These are phyloP conservation scores for Microchrysa polita DNA, from an alignment of 2,888 invertebrate genomes.

Conservation along the genomic window DNA sequence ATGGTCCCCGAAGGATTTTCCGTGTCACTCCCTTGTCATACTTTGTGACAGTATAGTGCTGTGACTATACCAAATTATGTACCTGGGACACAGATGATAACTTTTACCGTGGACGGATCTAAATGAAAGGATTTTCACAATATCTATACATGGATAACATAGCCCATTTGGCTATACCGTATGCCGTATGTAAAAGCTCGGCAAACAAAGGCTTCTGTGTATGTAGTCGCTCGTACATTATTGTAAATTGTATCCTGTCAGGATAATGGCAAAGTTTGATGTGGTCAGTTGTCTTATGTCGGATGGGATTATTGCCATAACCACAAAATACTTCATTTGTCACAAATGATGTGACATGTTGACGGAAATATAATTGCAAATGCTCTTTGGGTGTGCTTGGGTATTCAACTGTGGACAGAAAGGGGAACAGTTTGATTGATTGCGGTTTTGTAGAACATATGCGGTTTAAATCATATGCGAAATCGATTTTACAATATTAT, in stretches of 20 bases:
- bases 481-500: too few species aligned
- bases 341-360: slow-evolving; percentile 25
- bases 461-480: too few species aligned
- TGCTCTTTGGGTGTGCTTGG: too few species aligned
- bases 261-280: not conserved
- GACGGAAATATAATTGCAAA: slow-evolving; percentile 9
- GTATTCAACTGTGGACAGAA: too few species aligned
- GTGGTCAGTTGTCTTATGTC: slow-evolving; percentile 23
- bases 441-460: too few species aligned
- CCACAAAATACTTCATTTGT: slow-evolving; percentile 44
- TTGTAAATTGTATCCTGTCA: slow-evolving; percentile 27
- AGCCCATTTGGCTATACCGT: not conserved
- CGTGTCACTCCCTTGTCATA: slow-evolving; percentile 27
- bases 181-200: too few species aligned
- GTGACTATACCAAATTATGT: too few species aligned
- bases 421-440: too few species aligned
- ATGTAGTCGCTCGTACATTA: too few species aligned
- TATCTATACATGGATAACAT: not conserved
- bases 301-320: slow-evolving; percentile 14
- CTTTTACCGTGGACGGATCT: not conserved
- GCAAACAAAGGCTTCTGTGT: not conserved
- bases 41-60: not conserved
- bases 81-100: not conserved
- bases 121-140: not conserved
- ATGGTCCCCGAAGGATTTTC: slow-evolving; percentile 35